phyloP scores from a whole-genome alignment of 2,888 invertebrate genomes.

The Polyommatus iphigenia region DNA sequence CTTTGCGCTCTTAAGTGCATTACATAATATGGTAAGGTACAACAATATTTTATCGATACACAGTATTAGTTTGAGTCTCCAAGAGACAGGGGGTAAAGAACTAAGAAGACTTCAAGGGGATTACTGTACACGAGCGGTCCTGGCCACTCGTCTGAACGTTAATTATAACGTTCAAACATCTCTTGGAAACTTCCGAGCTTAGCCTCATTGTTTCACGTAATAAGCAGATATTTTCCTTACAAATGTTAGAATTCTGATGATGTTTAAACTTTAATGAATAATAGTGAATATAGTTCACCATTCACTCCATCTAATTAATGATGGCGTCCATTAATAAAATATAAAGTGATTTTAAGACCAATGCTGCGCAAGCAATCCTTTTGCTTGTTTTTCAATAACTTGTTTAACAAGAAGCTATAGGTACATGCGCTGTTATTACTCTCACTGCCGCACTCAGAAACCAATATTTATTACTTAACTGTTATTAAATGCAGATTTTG shows the following conservation, averaged over 20 bases:
- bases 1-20: no score
- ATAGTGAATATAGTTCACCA: background rate
- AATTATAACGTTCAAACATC: slow-evolving; percentile 9
- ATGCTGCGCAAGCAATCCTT: no score
- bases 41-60: background rate
- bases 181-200: background rate
- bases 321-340: background rate
- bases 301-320: background rate
- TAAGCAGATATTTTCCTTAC: background rate
- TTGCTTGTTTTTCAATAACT: no score
- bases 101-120: background rate
- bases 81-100: background rate
- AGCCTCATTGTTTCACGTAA: background rate
- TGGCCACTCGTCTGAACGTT: background rate
- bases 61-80: background rate
- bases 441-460: no score
- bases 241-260: background rate
- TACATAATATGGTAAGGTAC: no score
- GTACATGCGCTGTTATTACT: no score
- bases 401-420: no score
- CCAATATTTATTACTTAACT: no score
- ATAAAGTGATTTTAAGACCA: background rate
- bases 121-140: background rate
- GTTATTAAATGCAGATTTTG: no score
- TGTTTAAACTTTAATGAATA: background rate